Evolutionary conservation across 2,888 invertebrate species (phyloP).

Genomic region (Alcis repandata): DNA sequence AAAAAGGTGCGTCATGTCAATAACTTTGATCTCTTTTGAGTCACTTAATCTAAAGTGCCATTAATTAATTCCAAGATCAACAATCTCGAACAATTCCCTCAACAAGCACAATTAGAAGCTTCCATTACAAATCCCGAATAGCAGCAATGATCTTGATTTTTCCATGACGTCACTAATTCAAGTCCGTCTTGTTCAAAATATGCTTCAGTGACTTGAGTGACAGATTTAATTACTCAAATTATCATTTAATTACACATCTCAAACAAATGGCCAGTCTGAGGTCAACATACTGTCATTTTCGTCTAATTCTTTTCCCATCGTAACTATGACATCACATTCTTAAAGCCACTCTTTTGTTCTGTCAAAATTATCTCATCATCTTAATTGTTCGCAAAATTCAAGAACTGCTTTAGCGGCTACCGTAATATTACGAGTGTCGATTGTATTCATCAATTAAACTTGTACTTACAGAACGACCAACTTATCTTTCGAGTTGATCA

Average conservation of each 20-base stretch:
- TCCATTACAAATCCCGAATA: constrained; percentile 8
- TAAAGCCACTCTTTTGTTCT: constrained; percentile 43
- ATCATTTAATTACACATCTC: constrained; percentile 44
- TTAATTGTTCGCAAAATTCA: constrained; percentile 32
- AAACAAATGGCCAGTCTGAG: constrained; percentile 40
- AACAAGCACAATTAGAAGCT: constrained; percentile 21
- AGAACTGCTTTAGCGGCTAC: constrained; percentile 18
- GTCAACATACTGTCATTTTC: constrained; percentile 49
- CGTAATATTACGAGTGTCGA: constrained; percentile 20
- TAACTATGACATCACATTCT: constrained; percentile 47
- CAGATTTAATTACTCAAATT: constrained; percentile 50
- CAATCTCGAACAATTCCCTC: constrained; percentile 15
- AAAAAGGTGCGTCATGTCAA: constrained; percentile 33
- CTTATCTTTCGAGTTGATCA: neutral
- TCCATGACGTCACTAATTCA: constrained; percentile 38
- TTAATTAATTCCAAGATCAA: constrained; percentile 22
- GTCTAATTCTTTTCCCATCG: constrained; percentile 46
- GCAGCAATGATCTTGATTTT: constrained; percentile 12
- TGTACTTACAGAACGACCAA: constrained; percentile 8
- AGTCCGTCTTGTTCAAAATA: constrained; percentile 36
- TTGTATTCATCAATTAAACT: constrained; percentile 22
- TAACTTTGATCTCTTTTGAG: constrained; percentile 32
- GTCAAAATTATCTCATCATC: constrained; percentile 43
- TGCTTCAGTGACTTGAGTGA: constrained; percentile 49
- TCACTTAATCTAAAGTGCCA: constrained; percentile 25